phyloP scores from a whole-genome alignment of 2,888 invertebrate genomes.

The Scaptomyza reducta region DNA sequence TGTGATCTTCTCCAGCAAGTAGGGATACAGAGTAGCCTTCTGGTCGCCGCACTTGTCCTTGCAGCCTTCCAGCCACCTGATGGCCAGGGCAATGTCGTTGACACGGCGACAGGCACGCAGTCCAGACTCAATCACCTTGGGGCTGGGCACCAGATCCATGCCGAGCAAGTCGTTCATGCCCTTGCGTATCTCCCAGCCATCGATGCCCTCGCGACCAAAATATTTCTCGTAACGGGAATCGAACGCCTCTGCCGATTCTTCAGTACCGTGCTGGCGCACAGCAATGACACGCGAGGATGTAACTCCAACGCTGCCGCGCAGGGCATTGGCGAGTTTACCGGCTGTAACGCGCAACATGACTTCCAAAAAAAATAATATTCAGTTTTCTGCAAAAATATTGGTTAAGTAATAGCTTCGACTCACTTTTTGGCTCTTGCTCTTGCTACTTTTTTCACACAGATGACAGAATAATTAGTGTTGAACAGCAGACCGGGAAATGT shows the following conservation, averaged over 20 bases:
- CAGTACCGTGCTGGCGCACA: constrained; percentile 85
- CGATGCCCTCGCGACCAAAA: constrained; percentile 94
- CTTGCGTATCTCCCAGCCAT: constrained; percentile 97
- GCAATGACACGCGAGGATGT: constrained; percentile 75
- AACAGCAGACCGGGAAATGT: neutral
- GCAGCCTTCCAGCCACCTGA: constrained; percentile 96
- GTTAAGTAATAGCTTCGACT: constrained; percentile 78
- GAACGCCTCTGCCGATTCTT: constrained; percentile 93
- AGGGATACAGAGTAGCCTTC: constrained; percentile 92
- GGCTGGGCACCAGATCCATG: constrained; percentile 97
- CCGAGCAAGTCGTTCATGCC: constrained; percentile 95
- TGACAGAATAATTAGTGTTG: constrained; percentile 45
- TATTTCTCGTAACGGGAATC: constrained; percentile 92
- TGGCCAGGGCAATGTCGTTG: constrained; percentile 96
- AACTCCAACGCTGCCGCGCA: constrained; percentile 80
- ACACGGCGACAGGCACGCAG: constrained; percentile 95
- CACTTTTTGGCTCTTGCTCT: constrained; percentile 67
- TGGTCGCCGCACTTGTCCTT: constrained; percentile 93
- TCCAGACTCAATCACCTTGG: constrained; percentile 93
- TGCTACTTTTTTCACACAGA: constrained; percentile 61
- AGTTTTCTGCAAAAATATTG: constrained; percentile 59
- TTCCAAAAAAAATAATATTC: constrained; percentile 25
- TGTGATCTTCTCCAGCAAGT: constrained; percentile 93
- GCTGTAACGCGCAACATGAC: constrained; percentile 85
- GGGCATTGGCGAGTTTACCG: constrained; percentile 83